Evolutionary conservation across 2,797 vertebrate genomes (phyloP), one percentile per base, ranked within the genome.

Genomic region (Melanotaenia trifasciata): DNA sequence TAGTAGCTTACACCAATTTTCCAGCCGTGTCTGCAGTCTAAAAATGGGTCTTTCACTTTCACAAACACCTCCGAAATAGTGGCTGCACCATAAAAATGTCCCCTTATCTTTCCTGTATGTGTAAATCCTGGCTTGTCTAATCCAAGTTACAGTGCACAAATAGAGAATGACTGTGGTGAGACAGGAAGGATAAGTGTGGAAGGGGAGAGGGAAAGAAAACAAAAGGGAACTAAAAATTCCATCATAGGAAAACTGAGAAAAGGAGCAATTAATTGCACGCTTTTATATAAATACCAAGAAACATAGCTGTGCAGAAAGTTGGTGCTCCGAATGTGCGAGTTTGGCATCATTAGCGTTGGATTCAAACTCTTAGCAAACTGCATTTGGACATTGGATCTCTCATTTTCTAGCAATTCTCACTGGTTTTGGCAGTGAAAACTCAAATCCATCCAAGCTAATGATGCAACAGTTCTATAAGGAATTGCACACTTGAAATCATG

Each of bases 61-160:
- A 57, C 74, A 22, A 66, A 30, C 77, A 70, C 79, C 75, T 89
- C 70, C 70, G 68, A 87, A 92, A 92, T 72, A 76, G 86, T 82
- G 71, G 73, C 43, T 2, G 61, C 1, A 76, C 79, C 57, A 22
- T 93, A 90, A 93, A 94, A 93, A 85, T 62, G 93, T 94, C 92
- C 88, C 72, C 84, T 93, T 94, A 93, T 93, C 92, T 93, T 94
- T 93, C 87, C 91, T 85, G 82, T 43, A 40, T 38, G 60, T 78
- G 67, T 94, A 92, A 91, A 92, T 94, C 83, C 58, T 62, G 72
- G 67, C 63, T 69, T 75, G 84, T 85, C 82, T 74, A 84, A 83
- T 87, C 78, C 83, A 72, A 82, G 82, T 76, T 43, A 9, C 61
- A 70, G 66, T 85, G 73, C 47, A 80, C 79, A 78, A 71, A 75